These are phyloP conservation scores for Triops cancriformis DNA, from an alignment of 1,140 invertebrate genomes.

Conservation along the genomic window DNA sequence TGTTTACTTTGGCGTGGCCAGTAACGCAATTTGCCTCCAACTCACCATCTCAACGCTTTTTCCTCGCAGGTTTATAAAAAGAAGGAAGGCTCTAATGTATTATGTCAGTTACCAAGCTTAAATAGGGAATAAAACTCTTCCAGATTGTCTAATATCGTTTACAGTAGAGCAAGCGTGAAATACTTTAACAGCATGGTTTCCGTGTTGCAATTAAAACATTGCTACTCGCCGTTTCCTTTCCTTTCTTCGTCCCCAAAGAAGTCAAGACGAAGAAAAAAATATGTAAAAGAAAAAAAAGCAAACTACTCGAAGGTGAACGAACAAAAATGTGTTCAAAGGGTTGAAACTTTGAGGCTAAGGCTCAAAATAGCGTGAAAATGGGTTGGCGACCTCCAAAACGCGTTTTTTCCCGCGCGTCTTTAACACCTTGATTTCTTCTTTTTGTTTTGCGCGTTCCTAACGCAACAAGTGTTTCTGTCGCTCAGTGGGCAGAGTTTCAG, in stretches of 20 bases:
- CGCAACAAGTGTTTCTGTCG: no score
- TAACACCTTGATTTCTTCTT: not conserved
- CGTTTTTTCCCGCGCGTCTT: not conserved
- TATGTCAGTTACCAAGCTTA: no score
- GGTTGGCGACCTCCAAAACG: not conserved
- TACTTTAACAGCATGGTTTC: not conserved
- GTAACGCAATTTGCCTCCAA: not conserved
- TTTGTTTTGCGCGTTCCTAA: not conserved
- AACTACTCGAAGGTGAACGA: no score
- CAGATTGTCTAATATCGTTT: not conserved
- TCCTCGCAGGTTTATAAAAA: no score
- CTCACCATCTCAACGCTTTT: no score
- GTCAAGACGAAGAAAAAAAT: no score
- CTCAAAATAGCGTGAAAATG: not conserved
- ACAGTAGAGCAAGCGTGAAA: not conserved
- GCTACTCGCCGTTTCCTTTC: not conserved
- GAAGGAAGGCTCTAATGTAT: no score
- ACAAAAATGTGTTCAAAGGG: not conserved
- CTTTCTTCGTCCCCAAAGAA: no score
- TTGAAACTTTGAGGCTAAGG: not conserved
- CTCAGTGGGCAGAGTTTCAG: no score
- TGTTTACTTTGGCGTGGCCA: not conserved
- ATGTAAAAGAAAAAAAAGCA: no score
- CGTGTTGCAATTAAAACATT: not conserved
- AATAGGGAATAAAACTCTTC: no score